Percentiles rank a stretch among this genome's conserved stretches.
Evolutionary conservation across 2,888 invertebrate genomes (phyloP).

Genomic region (Athalia circularis): DNA sequence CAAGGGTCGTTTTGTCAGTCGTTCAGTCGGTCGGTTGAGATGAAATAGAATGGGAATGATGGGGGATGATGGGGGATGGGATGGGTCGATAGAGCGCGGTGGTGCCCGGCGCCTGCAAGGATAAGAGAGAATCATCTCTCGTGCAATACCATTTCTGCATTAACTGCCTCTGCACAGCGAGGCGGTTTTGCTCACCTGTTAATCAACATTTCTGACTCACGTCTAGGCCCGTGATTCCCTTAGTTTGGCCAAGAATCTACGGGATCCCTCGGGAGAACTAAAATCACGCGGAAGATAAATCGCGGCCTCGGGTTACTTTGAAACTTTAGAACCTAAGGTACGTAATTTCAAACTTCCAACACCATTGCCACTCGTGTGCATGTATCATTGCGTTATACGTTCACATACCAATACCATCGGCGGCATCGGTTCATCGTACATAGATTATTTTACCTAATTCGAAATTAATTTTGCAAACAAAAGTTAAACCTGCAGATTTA

Average conservation of each 20-base stretch:
- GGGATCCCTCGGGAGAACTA: constrained; percentile 16
- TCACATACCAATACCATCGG: background rate
- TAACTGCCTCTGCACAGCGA: background rate
- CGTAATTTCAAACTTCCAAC: constrained; percentile 33
- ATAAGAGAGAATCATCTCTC: constrained; percentile 49
- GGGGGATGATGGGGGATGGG: background rate
- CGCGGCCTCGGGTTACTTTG: constrained; percentile 26
- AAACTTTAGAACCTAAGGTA: constrained; percentile 22
- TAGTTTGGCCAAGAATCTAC: constrained; percentile 31
- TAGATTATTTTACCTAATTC: constrained; percentile 19
- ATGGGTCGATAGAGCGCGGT: constrained; percentile 47
- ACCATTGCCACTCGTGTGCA: background rate
- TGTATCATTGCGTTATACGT: too few species aligned
- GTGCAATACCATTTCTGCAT: constrained; percentile 46
- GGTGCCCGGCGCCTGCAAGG: constrained; percentile 50
- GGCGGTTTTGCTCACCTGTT: constrained; percentile 32
- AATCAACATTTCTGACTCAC: constrained; percentile 29
- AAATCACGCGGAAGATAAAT: constrained; percentile 33
- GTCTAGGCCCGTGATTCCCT: background rate
- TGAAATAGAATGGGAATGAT: background rate
- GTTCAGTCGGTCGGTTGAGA: constrained; percentile 49
- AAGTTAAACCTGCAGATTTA: background rate
- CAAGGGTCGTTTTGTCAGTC: constrained; percentile 38
- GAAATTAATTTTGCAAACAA: constrained; percentile 12
- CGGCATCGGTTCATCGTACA: background rate